Evolutionary conservation across 1,140 invertebrate species (phyloP), one percentile per base, ranked within the genome.

Genomic region (Dreissena polymorpha): DNA sequence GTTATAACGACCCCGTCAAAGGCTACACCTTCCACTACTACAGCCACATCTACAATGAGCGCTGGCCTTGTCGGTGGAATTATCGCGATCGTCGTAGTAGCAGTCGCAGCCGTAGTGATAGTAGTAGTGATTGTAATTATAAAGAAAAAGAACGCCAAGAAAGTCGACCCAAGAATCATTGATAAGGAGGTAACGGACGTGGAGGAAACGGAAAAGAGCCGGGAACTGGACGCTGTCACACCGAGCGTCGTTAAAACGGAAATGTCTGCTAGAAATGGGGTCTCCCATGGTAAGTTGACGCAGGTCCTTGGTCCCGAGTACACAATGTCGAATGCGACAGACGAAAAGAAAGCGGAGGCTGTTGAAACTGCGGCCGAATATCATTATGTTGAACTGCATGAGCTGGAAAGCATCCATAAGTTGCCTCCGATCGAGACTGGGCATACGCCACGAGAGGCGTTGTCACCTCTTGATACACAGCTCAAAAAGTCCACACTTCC

Each of bases 301-400:
- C 79, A 82, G 57, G 57, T 82, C n/a, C 72, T 82, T 68, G 79
- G 79, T 25, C 49, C 70, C n/a, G 79, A 82, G 49, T 82, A 82
- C 57, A 82, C 79, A 49, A 82, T 82, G 79, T 67, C 74, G 65
- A 82, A 82, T 29, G 70, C 64, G 14, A 65, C 55, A 67, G 79
- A 82, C 25, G 70, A 82, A 65, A 49, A n/a, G 12, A 73, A 74
- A 74, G 70, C 49, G 18, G 39, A 39, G 39, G 57, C 57, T 3
- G 18, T 8, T 14, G 60, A 21, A 64, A 39, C 29, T 18, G n/a
- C 2, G 13, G 51, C 0, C 18, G 67, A 69, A 68, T n/a, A 51
- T 50, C 18, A 60, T 16, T 27, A 71, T 50, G 7, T 57, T 0
- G 55, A 64, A 13, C 29, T 29, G n/a, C 0, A 10, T 5, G 55